Evolutionary conservation across 2,888 invertebrate species (phyloP).

Genomic region (Pseudanteris insignis): DNA sequence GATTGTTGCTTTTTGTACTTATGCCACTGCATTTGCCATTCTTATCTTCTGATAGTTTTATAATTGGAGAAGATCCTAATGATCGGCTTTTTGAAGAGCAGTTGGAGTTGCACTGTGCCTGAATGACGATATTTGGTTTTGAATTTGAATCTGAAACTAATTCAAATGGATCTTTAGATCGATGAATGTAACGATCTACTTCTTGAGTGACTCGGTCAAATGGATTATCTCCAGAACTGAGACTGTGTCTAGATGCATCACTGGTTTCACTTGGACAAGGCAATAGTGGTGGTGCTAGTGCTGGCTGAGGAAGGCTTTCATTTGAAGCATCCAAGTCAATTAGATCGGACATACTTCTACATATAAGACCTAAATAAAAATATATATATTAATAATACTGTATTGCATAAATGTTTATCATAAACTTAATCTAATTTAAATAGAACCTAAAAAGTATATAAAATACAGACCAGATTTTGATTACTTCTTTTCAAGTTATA

Average conservation of each 20-base stretch:
- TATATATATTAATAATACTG: background rate
- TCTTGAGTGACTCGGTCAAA: slow-evolving; percentile 57
- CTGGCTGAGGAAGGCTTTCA: slow-evolving; percentile 2
- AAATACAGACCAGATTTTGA: too few relatives aligned
- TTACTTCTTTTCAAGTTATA: too few relatives aligned
- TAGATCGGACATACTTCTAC: slow-evolving; percentile 17
- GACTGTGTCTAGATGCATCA: slow-evolving; percentile 9
- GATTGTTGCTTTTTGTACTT: background rate
- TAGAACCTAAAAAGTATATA: too few relatives aligned
- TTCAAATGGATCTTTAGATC: slow-evolving; percentile 61
- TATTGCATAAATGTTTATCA: too few relatives aligned
- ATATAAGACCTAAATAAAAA: slow-evolving; percentile 1
- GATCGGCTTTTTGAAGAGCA: too few relatives aligned
- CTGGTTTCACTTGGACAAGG: slow-evolving; percentile 4
- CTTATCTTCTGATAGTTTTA: background rate
- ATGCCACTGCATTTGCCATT: background rate
- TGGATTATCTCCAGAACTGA: slow-evolving; percentile 58
- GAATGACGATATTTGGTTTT: background rate
- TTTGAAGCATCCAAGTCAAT: slow-evolving; percentile 22
- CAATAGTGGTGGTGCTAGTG: slow-evolving; percentile 20
- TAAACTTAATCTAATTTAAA: too few relatives aligned
- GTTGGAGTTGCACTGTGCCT: background rate
- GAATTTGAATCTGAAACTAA: slow-evolving; percentile 1
- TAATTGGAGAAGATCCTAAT: too few relatives aligned
- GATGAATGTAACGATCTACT: slow-evolving; percentile 52